These are phyloP conservation scores for Shinisaurus crocodilurus DNA, from an alignment of 2,113 vertebrate genomes.

Conservation along the genomic window DNA sequence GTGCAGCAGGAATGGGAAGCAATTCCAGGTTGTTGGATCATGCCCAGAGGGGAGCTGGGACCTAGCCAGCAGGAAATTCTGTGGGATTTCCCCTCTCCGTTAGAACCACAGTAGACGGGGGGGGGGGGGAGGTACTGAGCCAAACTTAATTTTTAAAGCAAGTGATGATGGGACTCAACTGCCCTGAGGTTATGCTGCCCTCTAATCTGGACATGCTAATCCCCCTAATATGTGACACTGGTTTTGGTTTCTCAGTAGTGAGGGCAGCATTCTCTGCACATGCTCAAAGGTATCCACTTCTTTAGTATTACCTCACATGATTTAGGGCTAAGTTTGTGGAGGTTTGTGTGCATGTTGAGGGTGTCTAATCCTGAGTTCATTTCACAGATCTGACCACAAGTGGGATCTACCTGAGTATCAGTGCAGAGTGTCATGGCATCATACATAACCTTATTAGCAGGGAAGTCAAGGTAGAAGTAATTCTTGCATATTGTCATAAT, in stretches of 20 bases:
- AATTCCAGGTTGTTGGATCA: neutral
- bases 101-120: neutral
- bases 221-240: neutral
- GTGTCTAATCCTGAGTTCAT: neutral
- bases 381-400: neutral
- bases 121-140: no score
- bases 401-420: neutral
- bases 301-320: neutral
- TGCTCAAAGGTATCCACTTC: neutral
- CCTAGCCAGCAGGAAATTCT: neutral
- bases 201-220: neutral
- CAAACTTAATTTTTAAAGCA: neutral
- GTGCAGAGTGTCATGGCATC: neutral
- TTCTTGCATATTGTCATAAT: neutral
- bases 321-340: neutral
- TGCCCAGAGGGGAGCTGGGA: neutral
- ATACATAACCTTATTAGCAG: neutral
- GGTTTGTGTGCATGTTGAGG: neutral
- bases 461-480: no score
- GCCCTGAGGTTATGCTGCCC: neutral
- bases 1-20: neutral
- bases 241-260: neutral
- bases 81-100: neutral
- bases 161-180: neutral
- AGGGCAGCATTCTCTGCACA: neutral